Conservation (phyloP, 2,888 invertebrate genomes). For the Empis livida region DNA sequence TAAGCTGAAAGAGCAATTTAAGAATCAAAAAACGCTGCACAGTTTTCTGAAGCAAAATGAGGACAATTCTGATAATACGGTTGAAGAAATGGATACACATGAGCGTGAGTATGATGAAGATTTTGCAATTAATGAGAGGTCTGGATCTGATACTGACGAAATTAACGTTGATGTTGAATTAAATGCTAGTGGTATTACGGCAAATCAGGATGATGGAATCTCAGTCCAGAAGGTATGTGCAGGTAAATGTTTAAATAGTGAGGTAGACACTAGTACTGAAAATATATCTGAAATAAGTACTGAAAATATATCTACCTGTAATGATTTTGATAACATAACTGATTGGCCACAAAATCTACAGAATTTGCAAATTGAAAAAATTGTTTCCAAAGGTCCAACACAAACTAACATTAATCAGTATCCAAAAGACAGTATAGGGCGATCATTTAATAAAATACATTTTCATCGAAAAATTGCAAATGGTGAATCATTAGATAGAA, state of each 20-base stretch:
- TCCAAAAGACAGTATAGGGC: background rate
- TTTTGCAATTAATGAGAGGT: background rate
- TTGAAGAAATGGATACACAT: background rate
- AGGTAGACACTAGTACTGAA: background rate
- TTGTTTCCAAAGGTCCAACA: conserved; percentile 1
- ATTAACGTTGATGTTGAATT: background rate
- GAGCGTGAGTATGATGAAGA: background rate
- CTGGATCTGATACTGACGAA: background rate
- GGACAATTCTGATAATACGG: background rate
- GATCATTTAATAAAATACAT: background rate
- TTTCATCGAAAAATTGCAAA: background rate
- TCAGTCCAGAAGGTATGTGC: too few relatives aligned
- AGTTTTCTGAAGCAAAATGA: background rate
- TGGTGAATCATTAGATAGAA: background rate
- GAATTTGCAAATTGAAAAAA: background rate
- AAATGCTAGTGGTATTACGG: background rate
- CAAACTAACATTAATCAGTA: background rate
- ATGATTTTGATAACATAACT: background rate
- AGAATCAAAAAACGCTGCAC: background rate
- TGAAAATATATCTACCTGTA: background rate
- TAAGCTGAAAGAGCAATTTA: background rate
- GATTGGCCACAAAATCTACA: background rate
- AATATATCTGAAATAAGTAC: background rate
- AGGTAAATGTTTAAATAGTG: background rate
- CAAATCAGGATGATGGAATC: background rate